phyloP scores from a whole-genome alignment of 2,888 invertebrate species.

The Argyresthia albistria region DNA sequence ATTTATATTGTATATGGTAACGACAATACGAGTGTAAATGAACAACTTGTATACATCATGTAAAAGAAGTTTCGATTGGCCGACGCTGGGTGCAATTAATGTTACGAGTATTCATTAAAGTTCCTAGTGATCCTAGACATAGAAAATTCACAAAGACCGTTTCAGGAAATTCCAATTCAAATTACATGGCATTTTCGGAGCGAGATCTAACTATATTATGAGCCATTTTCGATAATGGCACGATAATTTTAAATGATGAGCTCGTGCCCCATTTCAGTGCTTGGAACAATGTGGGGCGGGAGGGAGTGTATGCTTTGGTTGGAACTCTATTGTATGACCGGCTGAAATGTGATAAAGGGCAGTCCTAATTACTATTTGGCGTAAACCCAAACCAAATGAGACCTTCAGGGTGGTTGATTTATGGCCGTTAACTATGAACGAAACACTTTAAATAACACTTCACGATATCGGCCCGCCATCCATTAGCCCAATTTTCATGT shows the following conservation, averaged over 20 bases:
- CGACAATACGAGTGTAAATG: too few species aligned
- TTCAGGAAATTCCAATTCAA: background rate
- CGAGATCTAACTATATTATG: background rate
- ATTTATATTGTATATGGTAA: too few species aligned
- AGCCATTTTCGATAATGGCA: background rate
- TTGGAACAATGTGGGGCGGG: conserved; percentile 44
- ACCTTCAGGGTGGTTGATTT: conserved; percentile 49
- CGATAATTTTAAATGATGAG: background rate
- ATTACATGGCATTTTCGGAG: background rate
- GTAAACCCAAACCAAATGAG: conserved; percentile 50
- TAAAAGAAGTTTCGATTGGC: too few species aligned
- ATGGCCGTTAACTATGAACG: conserved; percentile 48
- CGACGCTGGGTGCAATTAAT: too few species aligned
- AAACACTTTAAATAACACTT: conserved; percentile 51
- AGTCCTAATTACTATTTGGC: conserved; percentile 64
- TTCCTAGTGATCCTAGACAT: background rate
- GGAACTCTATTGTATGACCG: conserved; percentile 41
- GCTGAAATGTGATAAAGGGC: conserved; percentile 10
- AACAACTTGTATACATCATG: too few species aligned
- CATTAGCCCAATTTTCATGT: conserved; percentile 26
- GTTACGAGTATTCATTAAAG: too few species aligned
- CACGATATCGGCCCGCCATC: conserved; percentile 15
- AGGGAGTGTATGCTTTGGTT: conserved; percentile 26
- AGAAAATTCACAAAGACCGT: background rate
- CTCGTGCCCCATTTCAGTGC: conserved; percentile 35